Conservation (phyloP, 2,113 vertebrate species). For the Tenrec ecaudatus region DNA sequence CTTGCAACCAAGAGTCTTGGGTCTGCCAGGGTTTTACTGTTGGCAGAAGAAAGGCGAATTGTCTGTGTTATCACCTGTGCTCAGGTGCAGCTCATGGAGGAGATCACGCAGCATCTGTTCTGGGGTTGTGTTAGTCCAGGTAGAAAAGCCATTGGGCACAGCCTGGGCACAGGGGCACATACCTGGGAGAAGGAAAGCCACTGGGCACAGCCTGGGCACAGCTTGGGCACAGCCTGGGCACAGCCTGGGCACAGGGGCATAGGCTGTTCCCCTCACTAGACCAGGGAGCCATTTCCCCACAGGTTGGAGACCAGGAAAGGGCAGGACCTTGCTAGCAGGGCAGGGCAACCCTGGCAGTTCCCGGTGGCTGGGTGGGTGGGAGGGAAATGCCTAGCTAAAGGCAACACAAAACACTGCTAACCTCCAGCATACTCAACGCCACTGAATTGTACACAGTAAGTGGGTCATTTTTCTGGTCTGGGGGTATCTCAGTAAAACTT, state of each 20-base stretch:
- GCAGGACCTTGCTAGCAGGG: too few species aligned
- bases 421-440: background rate
- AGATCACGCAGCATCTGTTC: background rate
- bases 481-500: background rate
- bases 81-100: background rate
- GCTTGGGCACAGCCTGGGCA: too few species aligned
- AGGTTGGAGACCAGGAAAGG: background rate
- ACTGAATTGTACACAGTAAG: background rate
- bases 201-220: too few species aligned
- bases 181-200: background rate
- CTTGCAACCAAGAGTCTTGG: conserved; percentile 20
- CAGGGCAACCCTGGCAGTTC: background rate
- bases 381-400: too few species aligned
- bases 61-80: background rate
- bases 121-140: too few species aligned
- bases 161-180: too few species aligned
- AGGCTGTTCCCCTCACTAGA: background rate
- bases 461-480: background rate
- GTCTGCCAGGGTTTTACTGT: background rate
- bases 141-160: too few species aligned
- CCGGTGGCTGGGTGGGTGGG: background rate
- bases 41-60: background rate
- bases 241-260: too few species aligned
- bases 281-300: background rate
- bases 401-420: too few species aligned